Percentiles rank a stretch among this genome's conserved stretches.
Conservation (phyloP, 2,113 vertebrate species). For the Scartelaos histophorus region DNA sequence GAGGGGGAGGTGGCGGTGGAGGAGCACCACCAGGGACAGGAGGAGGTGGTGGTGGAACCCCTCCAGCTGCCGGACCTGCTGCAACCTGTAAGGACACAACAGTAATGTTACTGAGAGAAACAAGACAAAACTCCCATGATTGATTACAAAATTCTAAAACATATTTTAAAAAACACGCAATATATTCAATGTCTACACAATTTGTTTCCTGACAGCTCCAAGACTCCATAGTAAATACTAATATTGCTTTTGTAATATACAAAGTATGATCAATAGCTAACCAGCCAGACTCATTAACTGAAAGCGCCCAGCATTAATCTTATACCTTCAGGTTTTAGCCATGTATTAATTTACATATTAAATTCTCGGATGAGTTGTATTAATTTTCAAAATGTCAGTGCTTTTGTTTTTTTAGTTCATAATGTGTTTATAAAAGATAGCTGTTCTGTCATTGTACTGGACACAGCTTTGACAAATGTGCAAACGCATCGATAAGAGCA, state of each 20-base stretch:
- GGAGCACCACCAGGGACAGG: slow-evolving; percentile 54
- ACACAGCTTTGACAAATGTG: slow-evolving; percentile 51
- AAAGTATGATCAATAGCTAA: no score
- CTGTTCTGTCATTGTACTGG: slow-evolving; percentile 34
- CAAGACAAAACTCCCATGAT: background rate
- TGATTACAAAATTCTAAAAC: no score
- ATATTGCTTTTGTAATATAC: no score
- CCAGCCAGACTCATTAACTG: no score
- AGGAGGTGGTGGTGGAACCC: slow-evolving; percentile 53
- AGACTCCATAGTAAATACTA: background rate
- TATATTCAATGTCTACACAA: slow-evolving; percentile 9
- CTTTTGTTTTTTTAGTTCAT: no score
- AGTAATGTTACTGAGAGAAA: background rate
- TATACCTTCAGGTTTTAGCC: no score
- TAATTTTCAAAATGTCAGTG: no score
- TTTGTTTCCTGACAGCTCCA: background rate
- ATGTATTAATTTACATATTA: no score
- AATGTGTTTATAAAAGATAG: no score
- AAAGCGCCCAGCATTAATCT: background rate
- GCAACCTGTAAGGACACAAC: slow-evolving; percentile 64
- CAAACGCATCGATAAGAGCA: slow-evolving; percentile 53
- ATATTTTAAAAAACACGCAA: slow-evolving; percentile 11
- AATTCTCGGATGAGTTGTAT: no score
- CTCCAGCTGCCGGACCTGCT: slow-evolving; percentile 42
- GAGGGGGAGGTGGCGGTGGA: slow-evolving; percentile 18